Base-by-base conservation (phyloP, 2,113 vertebrate species). In the Pavo muticus region DNA sequence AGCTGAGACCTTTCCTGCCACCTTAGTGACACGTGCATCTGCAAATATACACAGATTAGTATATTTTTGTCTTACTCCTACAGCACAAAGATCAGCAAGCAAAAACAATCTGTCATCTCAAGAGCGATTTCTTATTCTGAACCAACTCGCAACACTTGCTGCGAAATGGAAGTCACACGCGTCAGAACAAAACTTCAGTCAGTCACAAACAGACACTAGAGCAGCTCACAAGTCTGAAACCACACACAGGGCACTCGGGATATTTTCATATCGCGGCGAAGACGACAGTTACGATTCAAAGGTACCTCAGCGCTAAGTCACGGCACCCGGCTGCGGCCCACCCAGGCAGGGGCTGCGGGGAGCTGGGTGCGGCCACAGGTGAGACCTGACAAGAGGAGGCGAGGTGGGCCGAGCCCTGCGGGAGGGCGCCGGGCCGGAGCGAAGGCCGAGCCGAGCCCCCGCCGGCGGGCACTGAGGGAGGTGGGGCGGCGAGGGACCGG, bases 21-120 rank as follows among this genome's bases (percentile, higher is more conserved):
- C 48, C 42, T 45, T n/a, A 63, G 44, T 20, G 75, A 79, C 27
- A 52, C 0, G 0, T 3, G 39, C 3, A 10, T 3, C 50, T 67
- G 30, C 1, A 37, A 24, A 56, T 27, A 0, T 3, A 56, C 39
- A 3, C 7, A 9, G 30, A 30, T 6, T 18, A 27, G 9, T 6
- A 17, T 4, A 29, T 50, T 50, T 24, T 8, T 29, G 59, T 56
- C 61, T 45, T 39, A 54, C 4, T 24, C 30, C 35, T 32, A 23
- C 0, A 60, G 39, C 52, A 54, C 63, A 30, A 69, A 47, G 48
- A 12, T 1, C 32, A 67, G 18, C 73, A 69, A 74, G 23, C 5
- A 67, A 23, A 71, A 89, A 42, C 20, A n/a, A 13, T 3, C 59
- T 8, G 13, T 7, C 45, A 24, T 2, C 52, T 56, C 42, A n/a